phyloP scores from a whole-genome alignment of 2,113 vertebrate genomes.

The Sitta europaea region DNA sequence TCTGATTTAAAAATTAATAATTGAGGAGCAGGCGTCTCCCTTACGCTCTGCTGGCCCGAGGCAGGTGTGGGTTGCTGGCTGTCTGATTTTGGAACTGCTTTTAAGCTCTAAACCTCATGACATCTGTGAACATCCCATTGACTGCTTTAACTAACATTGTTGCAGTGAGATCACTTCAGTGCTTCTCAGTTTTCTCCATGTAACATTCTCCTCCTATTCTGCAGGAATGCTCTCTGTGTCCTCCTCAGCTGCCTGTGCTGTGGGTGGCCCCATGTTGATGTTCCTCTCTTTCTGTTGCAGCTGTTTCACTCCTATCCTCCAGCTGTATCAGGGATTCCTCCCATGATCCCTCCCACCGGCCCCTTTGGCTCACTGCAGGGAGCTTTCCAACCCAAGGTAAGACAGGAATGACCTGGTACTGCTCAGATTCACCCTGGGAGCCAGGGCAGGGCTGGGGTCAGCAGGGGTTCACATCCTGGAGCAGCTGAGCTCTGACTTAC shows the following conservation, averaged over 20 bases:
- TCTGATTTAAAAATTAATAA: constrained; percentile 61
- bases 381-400: constrained; percentile 98
- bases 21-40: constrained; percentile 10
- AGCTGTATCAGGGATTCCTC: constrained; percentile 91
- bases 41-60: constrained; percentile 17
- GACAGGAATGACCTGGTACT: neutral
- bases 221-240: neutral
- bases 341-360: constrained; percentile 94
- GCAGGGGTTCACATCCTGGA: neutral
- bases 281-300: constrained; percentile 71
- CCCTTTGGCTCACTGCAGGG: constrained; percentile 96
- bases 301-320: constrained; percentile 97
- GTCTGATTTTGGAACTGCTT: constrained; percentile 74
- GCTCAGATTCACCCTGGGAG: rapidly evolving
- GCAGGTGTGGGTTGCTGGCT: constrained; percentile 64
- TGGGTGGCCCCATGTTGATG: neutral
- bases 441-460: neutral
- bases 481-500: neutral
- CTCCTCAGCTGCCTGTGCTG: neutral
- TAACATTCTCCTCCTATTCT: neutral
- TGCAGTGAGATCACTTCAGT: constrained; percentile 32
- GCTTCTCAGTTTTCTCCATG: constrained; percentile 49
- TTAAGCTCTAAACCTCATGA: constrained; percentile 71
- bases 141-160: constrained; percentile 66
- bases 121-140: constrained; percentile 70